These are phyloP conservation scores for Chironomus striatipennis DNA, from an alignment of 1,140 invertebrate genomes.

Conservation along the genomic window DNA sequence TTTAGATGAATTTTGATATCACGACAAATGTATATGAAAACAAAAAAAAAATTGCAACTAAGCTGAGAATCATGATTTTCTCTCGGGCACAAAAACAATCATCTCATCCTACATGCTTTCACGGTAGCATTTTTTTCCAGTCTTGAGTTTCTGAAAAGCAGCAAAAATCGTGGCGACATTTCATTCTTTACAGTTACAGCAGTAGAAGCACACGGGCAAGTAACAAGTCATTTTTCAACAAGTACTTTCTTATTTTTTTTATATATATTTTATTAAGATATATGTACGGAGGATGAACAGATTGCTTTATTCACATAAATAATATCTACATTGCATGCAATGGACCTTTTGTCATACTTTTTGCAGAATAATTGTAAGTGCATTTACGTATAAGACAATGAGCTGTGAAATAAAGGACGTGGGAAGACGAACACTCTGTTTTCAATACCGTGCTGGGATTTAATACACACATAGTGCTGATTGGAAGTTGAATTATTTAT, in stretches of 20 bases:
- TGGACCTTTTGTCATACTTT: not conserved
- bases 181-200: not conserved
- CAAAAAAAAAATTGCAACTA: not conserved
- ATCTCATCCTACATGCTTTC: slow-evolving; percentile 12
- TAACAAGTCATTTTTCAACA: not conserved
- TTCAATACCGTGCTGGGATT: no score
- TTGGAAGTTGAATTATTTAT: no score
- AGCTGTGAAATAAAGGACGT: no score
- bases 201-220: not conserved
- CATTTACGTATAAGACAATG: no score
- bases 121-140: no score
- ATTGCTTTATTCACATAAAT: not conserved
- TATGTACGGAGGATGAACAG: not conserved
- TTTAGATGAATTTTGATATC: not conserved
- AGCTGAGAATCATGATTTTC: not conserved
- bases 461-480: no score
- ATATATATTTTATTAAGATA: not conserved
- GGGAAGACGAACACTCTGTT: no score
- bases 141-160: not conserved
- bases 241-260: not conserved
- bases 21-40: not conserved
- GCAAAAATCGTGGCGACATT: not conserved
- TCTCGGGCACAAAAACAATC: not conserved
- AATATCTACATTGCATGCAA: not conserved
- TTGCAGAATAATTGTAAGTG: no score